Conservation (phyloP, 2,888 invertebrate genomes). For the Orthosia cruda region DNA sequence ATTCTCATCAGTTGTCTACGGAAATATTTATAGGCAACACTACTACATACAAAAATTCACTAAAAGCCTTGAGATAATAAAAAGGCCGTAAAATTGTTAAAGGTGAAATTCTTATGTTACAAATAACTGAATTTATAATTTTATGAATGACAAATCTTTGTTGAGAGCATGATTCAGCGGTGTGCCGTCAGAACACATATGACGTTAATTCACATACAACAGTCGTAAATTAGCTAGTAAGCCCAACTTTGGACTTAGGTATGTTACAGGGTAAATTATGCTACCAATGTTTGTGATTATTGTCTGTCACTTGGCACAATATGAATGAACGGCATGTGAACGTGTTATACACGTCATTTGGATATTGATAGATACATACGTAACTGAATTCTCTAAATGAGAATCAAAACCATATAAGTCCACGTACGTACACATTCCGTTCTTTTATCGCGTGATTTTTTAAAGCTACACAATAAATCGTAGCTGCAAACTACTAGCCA, state of each 20-base stretch:
- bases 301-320: slow-evolving; percentile 74
- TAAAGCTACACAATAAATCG: neutral
- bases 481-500: neutral
- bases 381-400: slow-evolving; percentile 50
- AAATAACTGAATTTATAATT: slow-evolving; percentile 76
- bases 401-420: slow-evolving; percentile 60
- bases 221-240: slow-evolving; percentile 62
- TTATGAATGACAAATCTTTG: slow-evolving; percentile 86
- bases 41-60: neutral
- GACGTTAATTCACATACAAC: slow-evolving; percentile 69
- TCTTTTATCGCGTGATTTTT: slow-evolving; percentile 5
- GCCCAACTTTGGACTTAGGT: slow-evolving; percentile 71
- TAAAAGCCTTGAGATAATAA: slow-evolving; percentile 20
- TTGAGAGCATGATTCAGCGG: slow-evolving; percentile 83
- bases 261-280: slow-evolving; percentile 73
- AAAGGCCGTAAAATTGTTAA: slow-evolving; percentile 35
- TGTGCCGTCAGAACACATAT: slow-evolving; percentile 76
- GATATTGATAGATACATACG: slow-evolving; percentile 61
- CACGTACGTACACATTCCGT: slow-evolving; percentile 15
- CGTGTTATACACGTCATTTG: slow-evolving; percentile 47
- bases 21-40: slow-evolving; percentile 18
- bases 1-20: slow-evolving; percentile 6
- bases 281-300: slow-evolving; percentile 68
- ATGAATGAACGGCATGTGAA: slow-evolving; percentile 59
- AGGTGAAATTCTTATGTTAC: slow-evolving; percentile 63